A percentile compares a stretch with the other conserved stretches of the same genome.
Conservation (phyloP, 2,888 invertebrate genomes). For the Imbricaverruca yamaguchii region DNA sequence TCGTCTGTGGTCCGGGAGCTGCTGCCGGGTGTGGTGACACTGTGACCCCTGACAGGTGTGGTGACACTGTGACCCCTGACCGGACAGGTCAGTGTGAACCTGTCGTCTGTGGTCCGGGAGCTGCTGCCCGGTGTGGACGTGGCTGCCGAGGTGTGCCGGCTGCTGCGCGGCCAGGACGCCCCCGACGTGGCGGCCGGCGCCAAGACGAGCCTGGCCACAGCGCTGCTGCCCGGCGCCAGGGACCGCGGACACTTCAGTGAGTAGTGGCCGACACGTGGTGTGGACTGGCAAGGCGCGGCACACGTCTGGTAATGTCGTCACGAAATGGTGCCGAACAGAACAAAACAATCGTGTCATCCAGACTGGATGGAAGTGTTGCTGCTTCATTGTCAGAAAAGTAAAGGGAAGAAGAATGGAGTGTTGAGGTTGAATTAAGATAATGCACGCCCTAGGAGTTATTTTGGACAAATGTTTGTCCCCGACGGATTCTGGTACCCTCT, state of each 20-base stretch:
- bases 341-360: too few species aligned
- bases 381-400: too few species aligned
- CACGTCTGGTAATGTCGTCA: too few species aligned
- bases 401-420: too few species aligned
- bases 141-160: not conserved
- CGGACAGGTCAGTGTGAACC: not conserved
- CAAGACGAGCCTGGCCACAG: not conserved
- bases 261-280: not conserved
- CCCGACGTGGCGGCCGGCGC: not conserved
- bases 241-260: slow-evolving; percentile 14
- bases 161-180: not conserved
- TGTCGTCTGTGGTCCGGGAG: not conserved
- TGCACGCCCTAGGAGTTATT: too few species aligned
- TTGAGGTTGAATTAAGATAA: too few species aligned
- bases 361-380: too few species aligned
- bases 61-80: not conserved
- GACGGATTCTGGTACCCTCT: too few species aligned
- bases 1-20: too few species aligned
- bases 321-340: too few species aligned
- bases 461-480: too few species aligned
- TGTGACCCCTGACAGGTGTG: not conserved
- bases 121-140: slow-evolving; percentile 1
- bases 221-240: not conserved
- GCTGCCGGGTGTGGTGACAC: not conserved
- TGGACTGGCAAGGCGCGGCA: too few species aligned